Evolutionary conservation across 1,140 invertebrate species (phyloP).

Genomic region (Sitobion miscanthi): DNA sequence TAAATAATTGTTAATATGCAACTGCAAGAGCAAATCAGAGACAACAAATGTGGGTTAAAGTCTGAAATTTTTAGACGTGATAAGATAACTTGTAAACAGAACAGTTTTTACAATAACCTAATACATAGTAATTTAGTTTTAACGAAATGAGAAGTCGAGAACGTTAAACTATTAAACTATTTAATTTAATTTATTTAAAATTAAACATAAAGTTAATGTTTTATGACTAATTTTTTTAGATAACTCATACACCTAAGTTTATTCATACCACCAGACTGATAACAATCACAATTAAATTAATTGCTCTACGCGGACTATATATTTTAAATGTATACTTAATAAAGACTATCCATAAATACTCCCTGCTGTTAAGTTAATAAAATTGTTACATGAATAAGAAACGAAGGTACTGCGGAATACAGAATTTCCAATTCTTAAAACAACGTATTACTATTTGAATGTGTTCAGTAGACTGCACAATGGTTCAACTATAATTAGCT

Average conservation of each 20-base stretch:
- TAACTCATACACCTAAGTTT: neutral
- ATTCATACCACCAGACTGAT: neutral
- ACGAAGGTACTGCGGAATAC: neutral
- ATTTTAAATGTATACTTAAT: neutral
- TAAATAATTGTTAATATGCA: too few species aligned
- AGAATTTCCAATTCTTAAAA: conserved; percentile 41
- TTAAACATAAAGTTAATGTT: neutral
- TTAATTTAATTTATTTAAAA: neutral
- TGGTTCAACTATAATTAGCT: conserved; percentile 36
- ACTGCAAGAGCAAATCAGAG: too few species aligned
- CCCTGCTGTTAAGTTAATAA: neutral
- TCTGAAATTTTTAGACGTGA: neutral
- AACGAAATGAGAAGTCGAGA: neutral
- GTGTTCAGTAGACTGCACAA: conserved; percentile 18
- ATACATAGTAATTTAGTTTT: neutral
- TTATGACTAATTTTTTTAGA: neutral
- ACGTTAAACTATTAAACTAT: neutral
- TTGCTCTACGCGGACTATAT: neutral
- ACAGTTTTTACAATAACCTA: neutral
- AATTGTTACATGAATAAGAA: conserved; percentile 15
- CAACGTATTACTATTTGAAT: conserved; percentile 24
- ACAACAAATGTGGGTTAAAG: too few species aligned
- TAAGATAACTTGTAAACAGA: neutral
- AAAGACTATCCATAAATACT: neutral
- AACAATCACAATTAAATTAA: conserved; percentile 26